A percentile compares a stretch with the other conserved stretches of the same genome.
These are phyloP conservation scores for Cranoglanis bouderius DNA, from an alignment of 2,113 vertebrate genomes.

Conservation along the genomic window DNA sequence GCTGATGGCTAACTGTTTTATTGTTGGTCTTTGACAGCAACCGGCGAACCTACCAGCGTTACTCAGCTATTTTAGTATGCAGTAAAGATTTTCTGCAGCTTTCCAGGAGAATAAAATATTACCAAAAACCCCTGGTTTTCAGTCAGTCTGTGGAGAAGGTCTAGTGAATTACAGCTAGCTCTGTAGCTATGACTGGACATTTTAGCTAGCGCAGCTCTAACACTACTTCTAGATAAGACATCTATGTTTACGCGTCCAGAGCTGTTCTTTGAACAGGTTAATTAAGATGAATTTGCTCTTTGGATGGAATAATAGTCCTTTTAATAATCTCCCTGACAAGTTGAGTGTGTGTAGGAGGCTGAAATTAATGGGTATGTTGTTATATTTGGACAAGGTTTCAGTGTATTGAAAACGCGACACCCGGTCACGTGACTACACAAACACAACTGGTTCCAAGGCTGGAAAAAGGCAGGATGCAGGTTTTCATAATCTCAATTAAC, in stretches of 20 bases:
- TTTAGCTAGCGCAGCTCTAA: constrained; percentile 40
- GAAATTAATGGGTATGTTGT: neutral
- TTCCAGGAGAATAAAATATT: neutral
- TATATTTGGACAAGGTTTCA: neutral
- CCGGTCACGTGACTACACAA: constrained; percentile 25
- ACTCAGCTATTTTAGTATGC: neutral
- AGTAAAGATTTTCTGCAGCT: no score
- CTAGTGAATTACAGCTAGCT: neutral
- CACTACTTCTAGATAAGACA: neutral
- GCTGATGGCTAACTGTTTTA: constrained; percentile 24
- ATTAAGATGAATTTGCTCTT: no score
- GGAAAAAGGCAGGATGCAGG: neutral
- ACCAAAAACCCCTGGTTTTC: neutral
- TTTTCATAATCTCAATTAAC: neutral
- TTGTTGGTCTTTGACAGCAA: constrained; percentile 45
- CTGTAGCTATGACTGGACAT: constrained; percentile 47
- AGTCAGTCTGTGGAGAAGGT: neutral
- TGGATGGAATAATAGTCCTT: no score
- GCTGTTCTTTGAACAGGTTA: neutral
- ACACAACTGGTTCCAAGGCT: neutral
- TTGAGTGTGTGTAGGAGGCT: neutral
- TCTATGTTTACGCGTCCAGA: neutral
- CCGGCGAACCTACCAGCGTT: constrained; percentile 19
- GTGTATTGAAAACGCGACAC: neutral
- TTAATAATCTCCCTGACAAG: neutral